Evolutionary conservation across 2,797 vertebrate genomes (phyloP).

Genomic region (Tokudaia tokunoshimensis): DNA sequence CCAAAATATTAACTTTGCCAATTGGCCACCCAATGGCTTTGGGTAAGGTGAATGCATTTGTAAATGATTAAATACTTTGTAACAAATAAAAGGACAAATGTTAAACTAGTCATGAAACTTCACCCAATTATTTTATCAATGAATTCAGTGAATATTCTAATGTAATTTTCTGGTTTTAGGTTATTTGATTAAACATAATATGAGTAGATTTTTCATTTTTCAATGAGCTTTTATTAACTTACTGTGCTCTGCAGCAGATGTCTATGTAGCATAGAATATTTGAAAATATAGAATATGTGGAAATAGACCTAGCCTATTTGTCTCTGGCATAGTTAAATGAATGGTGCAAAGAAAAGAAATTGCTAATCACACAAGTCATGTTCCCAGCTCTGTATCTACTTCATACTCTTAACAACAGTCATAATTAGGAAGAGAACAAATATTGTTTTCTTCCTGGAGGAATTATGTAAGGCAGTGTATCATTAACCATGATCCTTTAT

Average conservation of each 20-base stretch:
- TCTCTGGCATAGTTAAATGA: constrained; percentile 44
- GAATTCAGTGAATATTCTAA: not conserved
- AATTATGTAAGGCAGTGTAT: not conserved
- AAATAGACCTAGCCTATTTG: not conserved
- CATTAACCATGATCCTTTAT: not conserved
- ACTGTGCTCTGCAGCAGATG: not conserved
- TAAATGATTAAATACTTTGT: not conserved
- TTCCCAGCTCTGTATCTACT: not conserved
- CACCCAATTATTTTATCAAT: not conserved
- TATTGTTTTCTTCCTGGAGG: not conserved
- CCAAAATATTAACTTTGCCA: not conserved
- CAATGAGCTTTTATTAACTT: constrained; percentile 17
- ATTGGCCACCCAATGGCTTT: not conserved
- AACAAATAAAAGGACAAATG: not conserved
- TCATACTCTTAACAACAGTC: not conserved
- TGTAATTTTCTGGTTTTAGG: not conserved
- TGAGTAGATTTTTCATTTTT: constrained; percentile 11
- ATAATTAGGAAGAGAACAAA: not conserved
- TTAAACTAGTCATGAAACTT: not conserved
- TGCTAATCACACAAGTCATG: not conserved
- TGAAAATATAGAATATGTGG: not conserved
- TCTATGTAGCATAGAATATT: constrained; percentile 15
- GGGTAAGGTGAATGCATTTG: not conserved
- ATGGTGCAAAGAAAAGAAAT: not conserved
- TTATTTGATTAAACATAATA: constrained; percentile 47